Evolutionary conservation across 2,888 invertebrate species (phyloP), one percentile per base, ranked within the genome.

Genomic region (Lissonota sp.): DNA sequence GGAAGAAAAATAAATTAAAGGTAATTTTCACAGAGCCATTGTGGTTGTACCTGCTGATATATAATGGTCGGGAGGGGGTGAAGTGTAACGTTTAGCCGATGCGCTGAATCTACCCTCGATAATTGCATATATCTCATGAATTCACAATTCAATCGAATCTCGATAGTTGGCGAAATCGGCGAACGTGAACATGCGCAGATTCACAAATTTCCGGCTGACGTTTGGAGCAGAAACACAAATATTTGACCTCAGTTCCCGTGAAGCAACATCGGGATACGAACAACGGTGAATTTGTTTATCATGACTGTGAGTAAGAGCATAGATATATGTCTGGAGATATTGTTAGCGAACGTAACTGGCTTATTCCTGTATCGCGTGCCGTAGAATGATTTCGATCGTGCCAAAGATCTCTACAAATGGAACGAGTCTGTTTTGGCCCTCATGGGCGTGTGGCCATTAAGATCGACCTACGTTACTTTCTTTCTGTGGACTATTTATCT

Each of bases 391-490:
- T 73, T 57, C 3, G 46, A 57, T 44, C 44, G 64, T 14, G 64
- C 73, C 10, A 73, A 64, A 49, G 46, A 64, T 46, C 73, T 73
- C 55, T 73, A 46, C 64, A 57, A 64, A 16, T 79, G 79, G 79
- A 79, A 79, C 70, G 70, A 70, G 39, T 40, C 63, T 6, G 64
- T 74, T 14, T 74, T 79, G 39, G n/a, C 39, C 5, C 14, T 79
- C 0, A 63, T 74, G 26, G 79, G 74, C 37, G 55, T 79, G n/a
- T 79, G 79, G 79, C 79, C 79, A 6, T 44, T 79, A 16, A 39
- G 57, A 44, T 40, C 26, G 26, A 51, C 55, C 44, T 63, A 73
- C 49, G 10, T 73, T 5, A 73, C 53, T 37, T 73, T 64, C 39
- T 8, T 51, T 7, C 57, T 64, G 0, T 73, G 73, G 42, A 26